Base-by-base conservation (phyloP, 1,140 invertebrate genomes). In the Aradophagus sp. region DNA sequence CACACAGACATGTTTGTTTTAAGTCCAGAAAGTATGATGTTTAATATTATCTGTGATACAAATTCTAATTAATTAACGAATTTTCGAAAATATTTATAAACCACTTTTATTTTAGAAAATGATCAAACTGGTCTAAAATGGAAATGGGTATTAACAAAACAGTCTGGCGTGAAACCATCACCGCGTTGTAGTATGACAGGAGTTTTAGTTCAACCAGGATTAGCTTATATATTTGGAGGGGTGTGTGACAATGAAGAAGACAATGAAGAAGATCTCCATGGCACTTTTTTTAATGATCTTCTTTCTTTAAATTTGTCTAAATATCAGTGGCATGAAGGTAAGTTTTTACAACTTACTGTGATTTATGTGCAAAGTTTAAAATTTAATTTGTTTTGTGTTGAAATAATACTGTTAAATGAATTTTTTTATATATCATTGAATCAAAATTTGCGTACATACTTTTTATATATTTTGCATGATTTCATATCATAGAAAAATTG, bases 1-100 rank as follows among this genome's bases (percentile, higher is more conserved):
- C 93, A 96, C 80, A 89, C 88, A 2, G 96, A 97, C 80, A 91
- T 96, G 88, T 97, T 92, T 83, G 79, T 91, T 8, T 84, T 97
- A 0, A 82, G 81, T 13, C 89, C 88, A 53, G 90, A 92, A 50
- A 92, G 90, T 91, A 89, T 89, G 87, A 86, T 15, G 10, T 34
- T 31, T 36, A 35, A 29, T 45, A n/a, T n/a, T n/a, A n/a, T n/a
- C n/a, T n/a, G n/a, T n/a, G n/a, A n/a, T n/a, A n/a, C n/a, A n/a
- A n/a, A n/a, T n/a, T n/a, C n/a, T n/a, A n/a, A n/a, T n/a, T n/a
- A n/a, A n/a, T n/a, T n/a, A n/a, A n/a, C n/a, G n/a, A n/a, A n/a
- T n/a, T n/a, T n/a, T n/a, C n/a, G n/a, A n/a, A n/a, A n/a, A n/a
- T n/a, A n/a, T n/a, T n/a, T n/a, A n/a, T n/a, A n/a, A n/a, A n/a